Base-by-base conservation (phyloP, 2,113 vertebrate species). In the Pollachius pollachius region DNA sequence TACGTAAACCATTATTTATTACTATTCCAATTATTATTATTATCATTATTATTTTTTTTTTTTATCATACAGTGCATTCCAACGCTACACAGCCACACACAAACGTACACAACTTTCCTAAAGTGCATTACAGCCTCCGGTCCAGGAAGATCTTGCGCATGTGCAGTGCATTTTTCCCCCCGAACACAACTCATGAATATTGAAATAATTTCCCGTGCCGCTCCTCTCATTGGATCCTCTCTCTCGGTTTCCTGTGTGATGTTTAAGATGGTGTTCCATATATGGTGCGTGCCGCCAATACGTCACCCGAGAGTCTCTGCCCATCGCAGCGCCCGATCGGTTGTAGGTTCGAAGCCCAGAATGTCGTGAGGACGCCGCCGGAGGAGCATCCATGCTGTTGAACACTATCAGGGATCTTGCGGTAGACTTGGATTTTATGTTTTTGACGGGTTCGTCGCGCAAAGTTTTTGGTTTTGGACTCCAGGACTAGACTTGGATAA, bases 291-390 rank as follows among this genome's bases (percentile, higher is more conserved):
- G 62, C 71, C 70, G 76, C 68, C 70, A 67, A 7, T 71, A 27
- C 0, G 64, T 58, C 27, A 67, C 18, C 3, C 34, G 70, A 23
- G 54, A 16, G 54, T n/a, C 5, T n/a, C n/a, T 57, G 3, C 15
- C 54, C 17, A 15, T 0, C 54, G 9, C 73, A 81, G 84, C 85
- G 83, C 56, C 48, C 72, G 11, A 25, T 25, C 9, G 9, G 25
- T 41, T 27, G 71, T 70, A 64, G 16, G 21, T 37, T 57, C 0
- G 27, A 16, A 52, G 37, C 19, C 15, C 65, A 73, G 74, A 0
- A 90, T 90, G 89, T 83, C 83, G 81, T 59, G 73, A 81, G 68
- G 65, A 73, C 84, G 67, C 69, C 34, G 73, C 79, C 85, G 48
- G 62, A 76, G 54, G 63, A 58, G 76, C 74, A 62, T 84, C 71